phyloP scores from a whole-genome alignment of 2,797 vertebrate species.

The Pantherophis alleghaniensis region DNA sequence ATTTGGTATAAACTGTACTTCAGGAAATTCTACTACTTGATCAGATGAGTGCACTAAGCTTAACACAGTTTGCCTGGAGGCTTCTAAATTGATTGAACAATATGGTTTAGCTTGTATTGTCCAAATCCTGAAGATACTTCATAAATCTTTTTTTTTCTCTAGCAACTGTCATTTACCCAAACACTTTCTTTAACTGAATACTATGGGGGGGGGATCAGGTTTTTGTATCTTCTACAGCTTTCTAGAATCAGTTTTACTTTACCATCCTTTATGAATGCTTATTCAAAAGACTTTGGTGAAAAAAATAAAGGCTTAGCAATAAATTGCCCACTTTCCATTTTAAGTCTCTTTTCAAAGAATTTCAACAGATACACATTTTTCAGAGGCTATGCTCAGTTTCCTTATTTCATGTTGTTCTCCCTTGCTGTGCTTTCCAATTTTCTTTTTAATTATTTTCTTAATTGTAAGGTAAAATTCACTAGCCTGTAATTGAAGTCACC shows the following conservation, averaged over 20 bases:
- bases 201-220: background rate
- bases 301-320: background rate
- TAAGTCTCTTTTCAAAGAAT: background rate
- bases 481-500: slow-evolving; percentile 15
- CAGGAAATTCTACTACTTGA: background rate
- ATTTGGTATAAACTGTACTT: background rate
- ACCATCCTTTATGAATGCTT: background rate
- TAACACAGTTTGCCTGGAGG: background rate
- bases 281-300: slow-evolving; percentile 11
- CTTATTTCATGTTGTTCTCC: slow-evolving; percentile 6
- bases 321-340: background rate
- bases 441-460: background rate
- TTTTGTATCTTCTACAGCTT: background rate
- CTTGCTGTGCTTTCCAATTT: slow-evolving; percentile 25
- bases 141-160: background rate
- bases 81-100: background rate
- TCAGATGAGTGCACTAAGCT: background rate
- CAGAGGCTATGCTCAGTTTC: slow-evolving; percentile 1
- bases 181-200: background rate
- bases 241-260: background rate
- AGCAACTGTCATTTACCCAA: slow-evolving; percentile 11
- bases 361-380: background rate
- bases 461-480: slow-evolving; percentile 2
- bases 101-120: background rate
- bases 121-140: background rate